Evolutionary conservation across 1,140 invertebrate species (phyloP), one percentile per base, ranked within the genome.

Genomic region (Argopecten irradians): DNA sequence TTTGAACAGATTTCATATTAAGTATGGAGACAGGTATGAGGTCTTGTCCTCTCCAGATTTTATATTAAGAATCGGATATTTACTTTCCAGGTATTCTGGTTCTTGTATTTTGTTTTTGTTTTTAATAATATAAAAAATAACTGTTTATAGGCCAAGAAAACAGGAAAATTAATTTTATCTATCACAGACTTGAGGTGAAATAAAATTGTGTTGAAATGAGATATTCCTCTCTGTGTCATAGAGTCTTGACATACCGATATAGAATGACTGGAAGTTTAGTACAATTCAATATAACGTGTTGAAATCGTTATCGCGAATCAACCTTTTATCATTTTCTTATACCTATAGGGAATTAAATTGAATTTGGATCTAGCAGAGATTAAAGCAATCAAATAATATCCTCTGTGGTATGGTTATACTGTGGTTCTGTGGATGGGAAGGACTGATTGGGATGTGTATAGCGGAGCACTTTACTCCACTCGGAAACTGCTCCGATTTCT

Each of bases 341-440:
- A 71, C 55, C 55, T 71, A 71, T 71, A 1, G 55, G 55, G 55
- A 71, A 71, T 71, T 71, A n/a, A 71, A 71, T 71, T 71, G 55
- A 71, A 71, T 71, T 71, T 28, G 55, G 55, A 71, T 71, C 55
- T 71, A 71, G 55, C 55, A 5, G 1, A n/a, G 55, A 71, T 71
- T 71, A 71, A 71, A 71, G 55, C 55, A 28, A 71, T 71, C 55
- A 71, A 71, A 71, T 71, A 1, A 28, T 71, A 8, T 71, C 55
- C 22, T 71, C 2, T n/a, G 13, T n/a, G 55, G 28, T 71, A 28
- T 5, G 1, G 55, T 71, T 71, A 28, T n/a, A 16, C 55, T 71
- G 55, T 71, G 55, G 22, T 71, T 8, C 1, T 7, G n/a, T 7
- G 55, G 55, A 71, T n/a, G 28, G 55, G 55, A 5, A n/a, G 55